Evolutionary conservation across 2,113 vertebrate species (phyloP).

Genomic region (Neogale vison): DNA sequence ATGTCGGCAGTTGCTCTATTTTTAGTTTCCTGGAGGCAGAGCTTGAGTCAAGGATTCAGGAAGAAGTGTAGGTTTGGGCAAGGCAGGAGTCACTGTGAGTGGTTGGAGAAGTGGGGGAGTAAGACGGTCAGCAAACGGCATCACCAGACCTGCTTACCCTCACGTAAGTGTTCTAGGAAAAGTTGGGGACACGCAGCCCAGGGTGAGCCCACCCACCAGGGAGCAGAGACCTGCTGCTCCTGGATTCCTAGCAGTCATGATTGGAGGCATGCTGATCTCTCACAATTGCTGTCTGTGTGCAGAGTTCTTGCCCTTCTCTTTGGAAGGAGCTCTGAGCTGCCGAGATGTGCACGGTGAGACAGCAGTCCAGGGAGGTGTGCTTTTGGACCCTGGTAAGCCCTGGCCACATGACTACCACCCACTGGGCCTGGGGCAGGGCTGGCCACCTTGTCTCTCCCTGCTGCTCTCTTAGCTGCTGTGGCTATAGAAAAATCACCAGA

Average conservation of each 20-base stretch:
- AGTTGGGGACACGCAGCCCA: fast-evolving
- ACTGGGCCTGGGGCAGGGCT: too few relatives aligned
- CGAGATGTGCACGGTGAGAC: fast-evolving
- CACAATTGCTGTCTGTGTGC: neutral
- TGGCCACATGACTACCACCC: fast-evolving
- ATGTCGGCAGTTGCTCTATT: neutral
- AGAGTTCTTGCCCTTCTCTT: too few relatives aligned
- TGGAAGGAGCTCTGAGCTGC: neutral
- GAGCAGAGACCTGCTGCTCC: neutral
- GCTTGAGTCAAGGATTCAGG: neutral
- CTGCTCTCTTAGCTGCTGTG: neutral
- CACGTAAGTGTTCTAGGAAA: neutral
- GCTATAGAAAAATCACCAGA: too few relatives aligned
- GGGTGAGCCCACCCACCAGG: neutral
- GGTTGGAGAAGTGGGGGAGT: neutral
- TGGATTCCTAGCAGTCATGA: neutral
- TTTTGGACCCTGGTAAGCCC: neutral
- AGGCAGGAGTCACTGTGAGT: neutral
- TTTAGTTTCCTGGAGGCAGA: neutral
- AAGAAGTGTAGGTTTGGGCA: neutral
- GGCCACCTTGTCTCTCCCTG: neutral
- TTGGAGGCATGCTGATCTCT: neutral
- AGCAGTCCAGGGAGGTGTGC: fast-evolving
- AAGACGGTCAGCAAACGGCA: fast-evolving
- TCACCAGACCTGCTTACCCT: fast-evolving